Conservation (phyloP, 1,140 invertebrate genomes). For the Nasonia giraulti region DNA sequence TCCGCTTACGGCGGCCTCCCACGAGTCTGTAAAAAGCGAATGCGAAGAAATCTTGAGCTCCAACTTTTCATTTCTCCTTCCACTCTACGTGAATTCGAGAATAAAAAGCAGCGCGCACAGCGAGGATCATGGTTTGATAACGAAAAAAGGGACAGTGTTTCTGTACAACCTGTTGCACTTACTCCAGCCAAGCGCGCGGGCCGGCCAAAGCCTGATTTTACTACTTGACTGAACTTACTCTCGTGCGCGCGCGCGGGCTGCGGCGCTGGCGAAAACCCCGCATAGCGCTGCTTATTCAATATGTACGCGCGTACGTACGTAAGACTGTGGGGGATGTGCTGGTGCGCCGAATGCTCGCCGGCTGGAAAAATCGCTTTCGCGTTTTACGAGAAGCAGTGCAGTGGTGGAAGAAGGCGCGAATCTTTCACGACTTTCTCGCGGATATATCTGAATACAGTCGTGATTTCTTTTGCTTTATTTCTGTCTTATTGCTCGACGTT, state of each 20-base stretch:
- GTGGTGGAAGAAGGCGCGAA: not conserved
- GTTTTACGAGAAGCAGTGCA: not conserved
- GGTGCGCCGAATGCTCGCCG: not conserved
- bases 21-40: too few relatives aligned
- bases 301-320: not conserved
- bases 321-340: not conserved
- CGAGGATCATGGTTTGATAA: too few relatives aligned
- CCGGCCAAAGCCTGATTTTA: conserved; percentile 13
- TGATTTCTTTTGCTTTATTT: too few relatives aligned
- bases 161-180: not conserved
- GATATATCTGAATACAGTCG: too few relatives aligned
- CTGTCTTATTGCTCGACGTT: too few relatives aligned
- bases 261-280: not conserved
- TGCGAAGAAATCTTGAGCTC: too few relatives aligned
- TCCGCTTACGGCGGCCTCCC: too few relatives aligned
- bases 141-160: not conserved
- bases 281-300: not conserved
- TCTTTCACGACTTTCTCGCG: conserved; percentile 2
- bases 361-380: not conserved
- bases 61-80: too few relatives aligned
- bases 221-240: conserved; percentile 17
- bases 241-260: not conserved
- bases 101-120: too few relatives aligned
- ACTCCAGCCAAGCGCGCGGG: not conserved
- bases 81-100: too few relatives aligned